phyloP scores from a whole-genome alignment of 2,797 vertebrate species.

The Acanthopagrus latus region DNA sequence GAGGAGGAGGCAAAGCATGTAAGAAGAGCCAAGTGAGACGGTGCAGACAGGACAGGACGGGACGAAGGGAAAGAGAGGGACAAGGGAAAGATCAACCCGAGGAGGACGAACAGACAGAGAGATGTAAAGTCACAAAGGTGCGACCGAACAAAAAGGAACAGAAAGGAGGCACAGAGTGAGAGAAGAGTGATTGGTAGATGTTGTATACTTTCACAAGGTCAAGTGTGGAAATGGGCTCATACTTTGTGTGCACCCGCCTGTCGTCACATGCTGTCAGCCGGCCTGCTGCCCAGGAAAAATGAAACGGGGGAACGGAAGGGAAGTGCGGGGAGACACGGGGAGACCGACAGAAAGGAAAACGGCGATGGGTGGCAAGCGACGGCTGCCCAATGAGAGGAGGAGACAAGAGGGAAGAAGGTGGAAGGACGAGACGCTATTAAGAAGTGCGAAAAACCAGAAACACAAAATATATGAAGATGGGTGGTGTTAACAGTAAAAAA shows the following conservation, averaged over 20 bases:
- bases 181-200: slow-evolving; percentile 5
- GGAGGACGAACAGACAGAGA: background rate
- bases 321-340: slow-evolving; percentile 1
- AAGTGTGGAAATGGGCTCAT: slow-evolving; percentile 62
- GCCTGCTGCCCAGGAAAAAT: slow-evolving; percentile 47
- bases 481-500: background rate
- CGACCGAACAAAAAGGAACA: slow-evolving; percentile 12
- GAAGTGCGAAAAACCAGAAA: background rate
- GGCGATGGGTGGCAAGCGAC: slow-evolving; percentile 35
- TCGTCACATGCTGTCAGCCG: slow-evolving; percentile 47
- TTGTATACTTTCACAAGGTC: slow-evolving; percentile 72
- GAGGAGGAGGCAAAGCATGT: slow-evolving; percentile 4
- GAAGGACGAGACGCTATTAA: background rate
- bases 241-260: slow-evolving; percentile 40
- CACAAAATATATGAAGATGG: background rate
- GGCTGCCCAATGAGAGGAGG: slow-evolving; percentile 25
- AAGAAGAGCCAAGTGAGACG: background rate
- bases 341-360: slow-evolving; percentile 49
- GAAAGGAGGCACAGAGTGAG: background rate
- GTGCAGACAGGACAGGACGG: background rate
- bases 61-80: slow-evolving; percentile 5
- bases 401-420: slow-evolving; percentile 3
- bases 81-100: background rate
- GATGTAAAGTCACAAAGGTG: background rate
- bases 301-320: slow-evolving; percentile 1